A percentile compares a stretch with the other conserved stretches of the same genome.
These are phyloP conservation scores for Raja brachyura DNA, from an alignment of 2,113 vertebrate genomes.

Conservation along the genomic window DNA sequence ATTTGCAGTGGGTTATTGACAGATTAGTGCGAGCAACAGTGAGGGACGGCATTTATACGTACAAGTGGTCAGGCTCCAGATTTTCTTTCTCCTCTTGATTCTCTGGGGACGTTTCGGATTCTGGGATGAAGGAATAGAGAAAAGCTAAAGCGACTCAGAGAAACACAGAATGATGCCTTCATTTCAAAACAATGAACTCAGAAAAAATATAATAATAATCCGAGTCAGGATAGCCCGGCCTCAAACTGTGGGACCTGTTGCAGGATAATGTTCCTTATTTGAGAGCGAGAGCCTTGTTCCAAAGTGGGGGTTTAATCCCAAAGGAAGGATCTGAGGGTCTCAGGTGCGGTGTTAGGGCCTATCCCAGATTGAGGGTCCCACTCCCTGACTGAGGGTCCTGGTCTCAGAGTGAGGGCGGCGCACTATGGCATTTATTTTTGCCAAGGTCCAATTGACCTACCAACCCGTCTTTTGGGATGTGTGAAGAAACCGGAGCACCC, in stretches of 20 bases:
- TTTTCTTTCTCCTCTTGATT: conserved; percentile 64
- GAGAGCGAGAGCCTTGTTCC: too few species aligned
- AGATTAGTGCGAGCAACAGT: not conserved
- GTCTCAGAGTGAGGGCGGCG: not conserved
- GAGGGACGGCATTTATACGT: conserved; percentile 44
- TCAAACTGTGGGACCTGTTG: too few species aligned
- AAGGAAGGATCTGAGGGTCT: too few species aligned
- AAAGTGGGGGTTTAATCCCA: too few species aligned
- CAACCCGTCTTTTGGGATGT: too few species aligned
- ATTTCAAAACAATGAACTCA: not conserved
- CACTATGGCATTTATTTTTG: too few species aligned
- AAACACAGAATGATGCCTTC: not conserved
- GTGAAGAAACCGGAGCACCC: too few species aligned
- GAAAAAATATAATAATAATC: not conserved
- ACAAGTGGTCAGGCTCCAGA: conserved; percentile 61
- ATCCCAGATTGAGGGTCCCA: not conserved
- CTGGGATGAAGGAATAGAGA: conserved; percentile 44
- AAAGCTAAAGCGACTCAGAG: not conserved
- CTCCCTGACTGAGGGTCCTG: not conserved
- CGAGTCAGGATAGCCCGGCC: too few species aligned
- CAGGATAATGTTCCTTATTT: too few species aligned
- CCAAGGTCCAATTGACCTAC: too few species aligned
- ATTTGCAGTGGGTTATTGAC: not conserved
- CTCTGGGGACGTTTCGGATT: conserved; percentile 49
- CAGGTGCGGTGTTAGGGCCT: too few species aligned